Evolutionary conservation across 2,888 invertebrate genomes (phyloP).

Genomic region (Ecliptopera silaceata): DNA sequence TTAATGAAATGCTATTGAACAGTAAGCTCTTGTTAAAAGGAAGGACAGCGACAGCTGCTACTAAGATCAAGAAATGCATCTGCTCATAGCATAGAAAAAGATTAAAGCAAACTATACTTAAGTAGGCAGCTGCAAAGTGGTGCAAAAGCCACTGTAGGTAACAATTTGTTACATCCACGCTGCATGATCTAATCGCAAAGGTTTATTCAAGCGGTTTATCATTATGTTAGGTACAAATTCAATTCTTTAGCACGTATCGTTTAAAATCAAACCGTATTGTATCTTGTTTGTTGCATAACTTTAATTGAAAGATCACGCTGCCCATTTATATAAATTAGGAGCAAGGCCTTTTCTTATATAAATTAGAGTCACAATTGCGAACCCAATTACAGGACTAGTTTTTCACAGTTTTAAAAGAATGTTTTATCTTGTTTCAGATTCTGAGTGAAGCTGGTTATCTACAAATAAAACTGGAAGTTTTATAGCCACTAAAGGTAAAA

Average conservation of each 20-base stretch:
- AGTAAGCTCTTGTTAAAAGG: conserved; percentile 13
- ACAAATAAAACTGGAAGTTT: conserved; percentile 46
- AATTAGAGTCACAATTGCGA: conserved; percentile 14
- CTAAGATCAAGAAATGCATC: conserved; percentile 26
- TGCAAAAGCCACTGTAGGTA: conserved; percentile 16
- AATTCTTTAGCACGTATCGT: conserved; percentile 6
- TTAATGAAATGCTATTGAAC: not conserved
- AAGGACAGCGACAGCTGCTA: conserved; percentile 29
- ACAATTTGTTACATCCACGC: conserved; percentile 17
- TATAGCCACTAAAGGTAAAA: conserved; percentile 42
- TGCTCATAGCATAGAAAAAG: conserved; percentile 27
- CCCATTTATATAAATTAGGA: conserved; percentile 35
- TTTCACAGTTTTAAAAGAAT: conserved; percentile 2
- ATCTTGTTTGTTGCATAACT: conserved; percentile 30
- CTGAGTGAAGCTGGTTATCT: conserved; percentile 19
- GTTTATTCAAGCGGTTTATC: conserved; percentile 3
- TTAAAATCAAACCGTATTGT: conserved; percentile 9
- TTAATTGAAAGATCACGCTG: conserved; percentile 33
- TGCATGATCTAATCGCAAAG: conserved; percentile 14
- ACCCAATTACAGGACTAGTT: not conserved
- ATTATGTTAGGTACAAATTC: conserved; percentile 7
- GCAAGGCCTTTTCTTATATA: conserved; percentile 35
- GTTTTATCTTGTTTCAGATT: conserved; percentile 51
- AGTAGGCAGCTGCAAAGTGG: conserved; percentile 28
- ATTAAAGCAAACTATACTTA: conserved; percentile 17